Base-by-base conservation (phyloP, 2,797 vertebrate species). In the Enteromius afrohamiltoni region DNA sequence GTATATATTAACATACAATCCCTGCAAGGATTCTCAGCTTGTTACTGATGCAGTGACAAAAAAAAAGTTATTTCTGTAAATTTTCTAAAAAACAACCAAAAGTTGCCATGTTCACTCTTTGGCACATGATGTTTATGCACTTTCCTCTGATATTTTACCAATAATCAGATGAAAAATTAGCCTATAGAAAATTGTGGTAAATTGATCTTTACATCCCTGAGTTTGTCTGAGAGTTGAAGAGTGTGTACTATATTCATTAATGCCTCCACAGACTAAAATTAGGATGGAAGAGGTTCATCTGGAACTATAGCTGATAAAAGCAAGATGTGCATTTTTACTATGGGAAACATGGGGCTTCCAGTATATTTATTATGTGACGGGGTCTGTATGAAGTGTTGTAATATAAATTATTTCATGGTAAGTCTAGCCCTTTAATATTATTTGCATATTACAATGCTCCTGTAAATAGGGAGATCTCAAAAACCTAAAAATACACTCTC, bases 401-500 rank as follows among this genome's bases (percentile, higher is more conserved):
- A 83, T 60, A 71, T 79, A 62, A 75, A 40, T n/a, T 23, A 65
- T 87, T 86, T 79, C 73, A 84, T 67, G 67, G 75, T 4, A 78
- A 68, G 62, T 74, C 58, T 76, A 76, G 78, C 84, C 69, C 81
- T 80, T 80, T 85, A 85, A 82, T 76, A 71, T 60, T 70, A 76
- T 60, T 47, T 45, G 65, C 65, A 83, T 69, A 84, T 82, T 45
- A 53, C 58, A 55, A 49, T 75, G 45, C 75, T 80, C 53, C 67
- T 11, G 60, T 65, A 51, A 79, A 79, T 26, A 79, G 34, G 78
- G 37, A 60, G 64, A 53, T 68, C n/a, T 83, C 31, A 79, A 47
- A 78, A 65, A 42, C 19, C 17, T 68, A 68, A 73, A 76, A 70
- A 75, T 62, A 89, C 91, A 91, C 85, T 92, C 90, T 89, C 88